Base-by-base conservation (phyloP, 2,113 vertebrate species). In the Toxostoma redivivum region DNA sequence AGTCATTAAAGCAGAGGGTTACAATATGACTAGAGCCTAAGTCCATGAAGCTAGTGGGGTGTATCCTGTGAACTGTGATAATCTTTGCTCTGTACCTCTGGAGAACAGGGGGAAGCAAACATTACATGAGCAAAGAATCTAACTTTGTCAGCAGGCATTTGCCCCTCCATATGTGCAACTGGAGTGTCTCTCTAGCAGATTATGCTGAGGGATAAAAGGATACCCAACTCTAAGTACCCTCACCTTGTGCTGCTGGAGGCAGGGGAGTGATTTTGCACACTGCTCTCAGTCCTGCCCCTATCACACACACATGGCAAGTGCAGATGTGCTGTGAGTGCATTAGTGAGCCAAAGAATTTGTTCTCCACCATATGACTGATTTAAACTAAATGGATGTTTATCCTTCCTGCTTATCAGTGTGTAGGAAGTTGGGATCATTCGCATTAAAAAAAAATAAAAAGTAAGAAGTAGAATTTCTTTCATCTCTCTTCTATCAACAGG, bases 161-260 rank as follows among this genome's bases (percentile, higher is more conserved):
- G 40, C 15, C 3, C 25, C 8, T 76, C 23, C 7, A 0, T 27
- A 6, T 1, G 2, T 3, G 1, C 71, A 16, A 17, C 13, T 58
- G 53, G 40, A 11, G 20, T 71, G 27, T 65, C 44, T 50, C 27
- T 30, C 30, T 23, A 42, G 80, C 44, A 82, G 79, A 31, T 84
- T 12, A 42, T 2, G 4, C 53, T 51, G 62, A 85, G 15, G 44
- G 28, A 69, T 71, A 50, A 64, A 94, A 58, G 15, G 12, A 23
- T 15, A 42, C 47, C 61, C 33, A 82, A 40, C 57, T 85, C 31
- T 24, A n/a, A 47, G 47, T n/a, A 67, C 22, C 24, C n/a, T 1
- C 0, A 4, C 13, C 24, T 23, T 33, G 61, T 79, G 37, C 15
- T 76, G 79, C 70, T 64, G 61, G 57, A 62, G 14, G 17, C 3